Evolutionary conservation across 1,140 invertebrate genomes (phyloP).

Genomic region (Probaryconus sp.): DNA sequence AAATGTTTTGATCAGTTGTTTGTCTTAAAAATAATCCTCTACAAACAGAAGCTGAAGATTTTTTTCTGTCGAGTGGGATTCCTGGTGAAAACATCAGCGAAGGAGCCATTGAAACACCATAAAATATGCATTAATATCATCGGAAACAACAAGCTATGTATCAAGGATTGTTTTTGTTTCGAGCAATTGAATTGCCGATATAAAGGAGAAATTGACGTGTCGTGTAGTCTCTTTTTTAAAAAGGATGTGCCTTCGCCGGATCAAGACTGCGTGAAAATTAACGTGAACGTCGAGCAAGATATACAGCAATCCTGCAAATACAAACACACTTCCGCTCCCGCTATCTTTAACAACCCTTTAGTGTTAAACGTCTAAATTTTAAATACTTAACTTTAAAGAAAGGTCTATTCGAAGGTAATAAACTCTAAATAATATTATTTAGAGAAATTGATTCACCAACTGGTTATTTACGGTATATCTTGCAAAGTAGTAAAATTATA

Average conservation of each 20-base stretch:
- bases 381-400: no score
- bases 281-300: neutral
- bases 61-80: slow-evolving; percentile 46
- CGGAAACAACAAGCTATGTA: neutral
- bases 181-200: neutral
- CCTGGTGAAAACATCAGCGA: neutral
- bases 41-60: slow-evolving; percentile 36
- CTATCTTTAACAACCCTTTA: no score
- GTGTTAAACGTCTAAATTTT: no score
- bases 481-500: no score
- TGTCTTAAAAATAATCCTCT: slow-evolving; percentile 43
- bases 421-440: no score
- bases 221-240: slow-evolving; percentile 8
- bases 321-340: no score
- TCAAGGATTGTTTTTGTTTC: slow-evolving; percentile 4
- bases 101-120: no score
- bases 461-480: no score
- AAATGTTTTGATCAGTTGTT: slow-evolving; percentile 59
- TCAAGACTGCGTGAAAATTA: neutral
- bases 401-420: no score
- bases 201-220: neutral
- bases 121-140: slow-evolving; percentile 10
- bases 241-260: neutral
- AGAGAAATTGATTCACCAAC: no score
- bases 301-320: no score